Percentiles rank a stretch among this genome's conserved stretches.
phyloP scores from a whole-genome alignment of 2,888 invertebrate species.

The Cristatella mucedo region DNA sequence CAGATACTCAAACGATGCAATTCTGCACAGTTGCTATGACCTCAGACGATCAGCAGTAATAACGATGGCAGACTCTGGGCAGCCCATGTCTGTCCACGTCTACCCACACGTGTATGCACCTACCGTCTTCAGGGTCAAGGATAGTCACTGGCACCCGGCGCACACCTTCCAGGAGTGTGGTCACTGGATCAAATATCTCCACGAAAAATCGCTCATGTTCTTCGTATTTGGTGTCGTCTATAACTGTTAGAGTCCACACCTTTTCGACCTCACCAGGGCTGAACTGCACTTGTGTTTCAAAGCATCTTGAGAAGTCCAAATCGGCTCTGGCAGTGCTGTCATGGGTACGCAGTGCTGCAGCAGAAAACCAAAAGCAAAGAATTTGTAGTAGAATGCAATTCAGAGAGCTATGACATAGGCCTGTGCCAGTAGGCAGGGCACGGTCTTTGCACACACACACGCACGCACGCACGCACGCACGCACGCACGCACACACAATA shows the following conservation, averaged over 20 bases:
- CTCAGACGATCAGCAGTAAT: too few relatives aligned
- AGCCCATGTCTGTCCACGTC: too few relatives aligned
- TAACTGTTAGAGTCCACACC: slow-evolving; percentile 29
- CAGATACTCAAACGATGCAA: too few relatives aligned
- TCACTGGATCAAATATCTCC: slow-evolving; percentile 29
- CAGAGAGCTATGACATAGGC: too few relatives aligned
- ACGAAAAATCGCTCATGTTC: slow-evolving; percentile 25
- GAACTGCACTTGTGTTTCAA: slow-evolving; percentile 35
- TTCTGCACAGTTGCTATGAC: too few relatives aligned
- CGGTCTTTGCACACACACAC: too few relatives aligned
- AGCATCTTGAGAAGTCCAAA: slow-evolving; percentile 25
- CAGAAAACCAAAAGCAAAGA: slow-evolving; percentile 2
- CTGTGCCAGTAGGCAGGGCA: too few relatives aligned
- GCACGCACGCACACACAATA: too few relatives aligned
- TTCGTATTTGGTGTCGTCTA: slow-evolving; percentile 30
- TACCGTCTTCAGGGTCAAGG: slow-evolving; percentile 31
- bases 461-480: too few relatives aligned
- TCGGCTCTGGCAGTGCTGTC: slow-evolving; percentile 30
- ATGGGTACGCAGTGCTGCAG: slow-evolving; percentile 23
- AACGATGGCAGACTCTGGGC: too few relatives aligned
- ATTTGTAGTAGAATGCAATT: too few relatives aligned
- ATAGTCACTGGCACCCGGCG: slow-evolving; percentile 25
- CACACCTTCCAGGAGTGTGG: slow-evolving; percentile 28
- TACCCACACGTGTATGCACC: too few relatives aligned
- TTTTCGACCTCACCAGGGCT: slow-evolving; percentile 36